Evolutionary conservation across 2,888 invertebrate species (phyloP).

Genomic region (Tricholauxania praeusta): DNA sequence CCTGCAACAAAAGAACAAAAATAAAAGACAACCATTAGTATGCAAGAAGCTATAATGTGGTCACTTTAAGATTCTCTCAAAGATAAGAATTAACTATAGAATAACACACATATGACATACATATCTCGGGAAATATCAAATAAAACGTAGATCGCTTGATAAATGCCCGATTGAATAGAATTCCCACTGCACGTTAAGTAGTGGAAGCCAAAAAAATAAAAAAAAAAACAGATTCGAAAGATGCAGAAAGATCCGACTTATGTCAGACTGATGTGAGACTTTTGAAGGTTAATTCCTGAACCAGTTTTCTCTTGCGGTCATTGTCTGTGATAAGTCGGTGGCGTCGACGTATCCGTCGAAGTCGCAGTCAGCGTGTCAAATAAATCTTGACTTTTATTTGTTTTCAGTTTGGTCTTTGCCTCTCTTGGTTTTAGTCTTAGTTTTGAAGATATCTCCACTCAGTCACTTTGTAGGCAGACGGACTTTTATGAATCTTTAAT

Average conservation of each 20-base stretch:
- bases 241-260: not conserved
- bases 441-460: constrained; percentile 5
- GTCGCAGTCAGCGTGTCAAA: constrained; percentile 30
- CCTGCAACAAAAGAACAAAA: constrained; percentile 14
- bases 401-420: constrained; percentile 20
- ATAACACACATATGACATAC: no score
- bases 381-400: constrained; percentile 42
- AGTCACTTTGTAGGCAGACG: constrained; percentile 12
- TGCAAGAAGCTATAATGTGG: not conserved
- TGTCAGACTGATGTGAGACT: not conserved
- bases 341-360: not conserved
- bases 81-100: no score
- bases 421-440: not conserved
- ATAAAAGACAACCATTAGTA: not conserved
- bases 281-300: constrained; percentile 28
- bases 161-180: no score
- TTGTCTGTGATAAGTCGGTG: constrained; percentile 23
- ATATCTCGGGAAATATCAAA: no score
- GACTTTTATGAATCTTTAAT: constrained; percentile 34
- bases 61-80: no score
- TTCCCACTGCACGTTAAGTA: no score
- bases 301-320: constrained; percentile 36
- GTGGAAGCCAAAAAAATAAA: no score
- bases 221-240: not conserved
- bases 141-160: no score